Evolutionary conservation across 2,888 invertebrate species (phyloP).

Genomic region (Acrocera orbiculus): DNA sequence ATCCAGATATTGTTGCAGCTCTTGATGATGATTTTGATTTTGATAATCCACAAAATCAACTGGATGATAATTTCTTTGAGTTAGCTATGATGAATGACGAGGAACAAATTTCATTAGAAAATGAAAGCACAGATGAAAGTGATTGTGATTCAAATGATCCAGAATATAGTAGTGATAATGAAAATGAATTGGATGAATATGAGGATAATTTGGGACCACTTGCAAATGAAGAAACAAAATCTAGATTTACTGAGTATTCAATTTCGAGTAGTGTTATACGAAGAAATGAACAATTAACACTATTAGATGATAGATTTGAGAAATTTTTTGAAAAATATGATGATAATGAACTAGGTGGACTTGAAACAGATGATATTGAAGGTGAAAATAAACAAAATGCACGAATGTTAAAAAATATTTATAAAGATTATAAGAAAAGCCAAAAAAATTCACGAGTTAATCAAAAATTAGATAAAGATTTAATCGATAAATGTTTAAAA

Average conservation of each 20-base stretch:
- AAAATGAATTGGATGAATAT: constrained; percentile 34
- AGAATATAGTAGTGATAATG: constrained; percentile 29
- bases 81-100: constrained; percentile 38
- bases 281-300: constrained; percentile 62
- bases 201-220: constrained; percentile 31
- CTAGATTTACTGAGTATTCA: constrained; percentile 82
- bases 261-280: constrained; percentile 81
- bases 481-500: constrained; percentile 22
- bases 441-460: constrained; percentile 37
- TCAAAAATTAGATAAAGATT: constrained; percentile 35
- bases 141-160: constrained; percentile 21
- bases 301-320: constrained; percentile 80
- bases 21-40: constrained; percentile 86
- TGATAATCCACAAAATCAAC: constrained; percentile 59
- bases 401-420: constrained; percentile 49
- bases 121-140: constrained; percentile 10
- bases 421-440: constrained; percentile 55
- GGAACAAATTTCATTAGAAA: constrained; percentile 16
- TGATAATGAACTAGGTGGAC: constrained; percentile 71
- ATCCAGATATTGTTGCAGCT: constrained; percentile 84
- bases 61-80: constrained; percentile 86
- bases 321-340: constrained; percentile 70
- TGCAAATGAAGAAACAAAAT: constrained; percentile 59
- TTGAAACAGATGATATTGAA: constrained; percentile 83
- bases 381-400: constrained; percentile 37